phyloP scores from a whole-genome alignment of 1,140 invertebrate genomes.

The Drosophila tsacasi region DNA sequence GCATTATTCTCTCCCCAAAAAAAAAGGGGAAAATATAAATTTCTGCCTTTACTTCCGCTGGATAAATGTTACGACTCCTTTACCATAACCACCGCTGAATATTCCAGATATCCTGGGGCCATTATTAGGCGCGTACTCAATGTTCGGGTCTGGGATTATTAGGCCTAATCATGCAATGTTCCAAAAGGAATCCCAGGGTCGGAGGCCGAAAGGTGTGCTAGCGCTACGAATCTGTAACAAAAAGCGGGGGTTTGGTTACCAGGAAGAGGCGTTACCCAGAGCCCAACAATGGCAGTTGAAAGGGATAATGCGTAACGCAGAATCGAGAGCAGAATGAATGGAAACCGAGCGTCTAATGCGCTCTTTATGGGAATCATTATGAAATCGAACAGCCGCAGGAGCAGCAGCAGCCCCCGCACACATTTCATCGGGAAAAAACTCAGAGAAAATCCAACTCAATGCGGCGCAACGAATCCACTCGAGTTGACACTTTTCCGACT shows the following conservation, averaged over 20 bases:
- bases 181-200: conserved; percentile 16
- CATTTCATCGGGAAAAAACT: conserved; percentile 10
- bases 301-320: conserved; percentile 76
- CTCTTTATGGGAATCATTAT: conserved; percentile 37
- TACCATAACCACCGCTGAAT: conserved; percentile 19
- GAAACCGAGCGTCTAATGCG: conserved; percentile 34
- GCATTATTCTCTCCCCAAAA: conserved; percentile 13
- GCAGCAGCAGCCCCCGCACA: conserved; percentile 23
- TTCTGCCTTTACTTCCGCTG: conserved; percentile 26
- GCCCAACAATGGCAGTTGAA: conserved; percentile 64
- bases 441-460: conserved; percentile 39
- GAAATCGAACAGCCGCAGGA: not conserved
- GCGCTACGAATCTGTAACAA: conserved; percentile 68
- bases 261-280: conserved; percentile 73
- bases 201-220: conserved; percentile 36
- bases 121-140: conserved; percentile 66
- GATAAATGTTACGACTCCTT: conserved; percentile 17
- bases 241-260: conserved; percentile 74
- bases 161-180: conserved; percentile 71
- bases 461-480: conserved; percentile 66
- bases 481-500: conserved; percentile 40
- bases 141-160: conserved; percentile 55
- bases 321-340: conserved; percentile 44
- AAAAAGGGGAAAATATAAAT: conserved; percentile 17
- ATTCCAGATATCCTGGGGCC: conserved; percentile 38